Conservation (phyloP, 2,888 invertebrate genomes). For the Cyaniris semiargus region DNA sequence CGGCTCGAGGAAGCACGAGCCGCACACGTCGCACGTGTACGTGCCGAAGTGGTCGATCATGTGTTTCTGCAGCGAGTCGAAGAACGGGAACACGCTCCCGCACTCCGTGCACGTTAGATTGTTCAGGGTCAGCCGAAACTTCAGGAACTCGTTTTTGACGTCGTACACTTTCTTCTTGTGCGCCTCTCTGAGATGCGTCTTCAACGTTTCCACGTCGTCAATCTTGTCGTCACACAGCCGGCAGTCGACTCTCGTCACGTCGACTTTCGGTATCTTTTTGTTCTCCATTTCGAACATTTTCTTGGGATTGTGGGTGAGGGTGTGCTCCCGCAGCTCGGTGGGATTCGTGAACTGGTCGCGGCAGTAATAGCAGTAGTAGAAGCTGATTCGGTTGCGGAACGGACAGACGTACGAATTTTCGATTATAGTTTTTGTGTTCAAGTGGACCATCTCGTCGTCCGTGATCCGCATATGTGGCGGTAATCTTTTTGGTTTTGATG, state of each 20-base stretch:
- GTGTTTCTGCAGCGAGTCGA: conserved; percentile 64
- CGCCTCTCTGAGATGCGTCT: conserved; percentile 52
- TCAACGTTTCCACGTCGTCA: conserved; percentile 56
- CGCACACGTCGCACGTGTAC: conserved; percentile 66
- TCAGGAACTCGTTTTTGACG: conserved; percentile 62
- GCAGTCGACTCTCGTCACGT: conserved; percentile 68
- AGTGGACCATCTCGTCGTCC: conserved; percentile 59
- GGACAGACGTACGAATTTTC: conserved; percentile 67
- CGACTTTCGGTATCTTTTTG: conserved; percentile 69
- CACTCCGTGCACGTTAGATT: conserved; percentile 67
- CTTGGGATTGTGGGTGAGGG: conserved; percentile 60
- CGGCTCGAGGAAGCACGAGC: conserved; percentile 71
- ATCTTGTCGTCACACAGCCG: conserved; percentile 63
- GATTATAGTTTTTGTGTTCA: conserved; percentile 60
- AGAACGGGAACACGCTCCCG: conserved; percentile 58
- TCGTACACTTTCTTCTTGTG: conserved; percentile 55
- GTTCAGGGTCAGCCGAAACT: conserved; percentile 59
- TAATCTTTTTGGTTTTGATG: conserved; percentile 33
- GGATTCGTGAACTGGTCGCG: conserved; percentile 69
- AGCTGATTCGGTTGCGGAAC: conserved; percentile 64
- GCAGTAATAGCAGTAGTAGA: conserved; percentile 71
- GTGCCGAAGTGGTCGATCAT: conserved; percentile 70
- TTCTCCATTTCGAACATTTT: conserved; percentile 57
- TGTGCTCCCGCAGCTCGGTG: conserved; percentile 62
- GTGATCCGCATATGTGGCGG: conserved; percentile 45